Percentiles rank a stretch among this genome's conserved stretches.
Conservation (phyloP, 2,113 vertebrate species). For the Heteronetta atricapilla region DNA sequence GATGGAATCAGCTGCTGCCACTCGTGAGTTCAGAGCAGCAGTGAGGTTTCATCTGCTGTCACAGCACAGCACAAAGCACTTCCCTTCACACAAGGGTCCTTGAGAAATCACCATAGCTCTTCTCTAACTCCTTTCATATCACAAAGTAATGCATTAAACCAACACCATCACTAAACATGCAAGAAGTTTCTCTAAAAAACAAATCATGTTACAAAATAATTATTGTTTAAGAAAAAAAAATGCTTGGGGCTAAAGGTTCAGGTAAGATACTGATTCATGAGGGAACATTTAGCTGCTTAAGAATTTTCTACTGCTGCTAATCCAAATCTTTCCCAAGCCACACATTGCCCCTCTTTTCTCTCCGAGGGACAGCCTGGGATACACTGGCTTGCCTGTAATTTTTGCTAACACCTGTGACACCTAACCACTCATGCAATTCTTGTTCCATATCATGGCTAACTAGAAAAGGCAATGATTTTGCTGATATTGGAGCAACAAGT, state of each 20-base stretch:
- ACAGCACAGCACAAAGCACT: background rate
- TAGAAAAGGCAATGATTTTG: background rate
- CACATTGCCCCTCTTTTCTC: background rate
- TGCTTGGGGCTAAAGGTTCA: background rate
- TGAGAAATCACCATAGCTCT: background rate
- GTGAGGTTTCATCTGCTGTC: background rate
- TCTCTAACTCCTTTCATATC: background rate
- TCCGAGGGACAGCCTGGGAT: background rate
- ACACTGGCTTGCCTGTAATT: background rate
- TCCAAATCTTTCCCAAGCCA: background rate
- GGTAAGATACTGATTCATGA: background rate
- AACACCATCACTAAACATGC: background rate
- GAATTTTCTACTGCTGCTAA: background rate
- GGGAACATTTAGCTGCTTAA: background rate
- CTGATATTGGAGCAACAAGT: background rate
- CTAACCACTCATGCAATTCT: background rate
- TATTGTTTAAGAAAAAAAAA: no score
- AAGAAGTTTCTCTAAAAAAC: background rate
- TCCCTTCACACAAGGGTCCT: background rate
- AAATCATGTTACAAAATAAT: background rate
- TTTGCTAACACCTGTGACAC: fast-evolving
- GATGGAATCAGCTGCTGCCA: fast-evolving
- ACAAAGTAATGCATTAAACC: background rate
- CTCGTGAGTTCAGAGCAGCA: background rate
- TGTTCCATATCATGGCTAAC: background rate